Base-by-base conservation (phyloP, 2,113 vertebrate genomes). In the Corythornis cristatus region DNA sequence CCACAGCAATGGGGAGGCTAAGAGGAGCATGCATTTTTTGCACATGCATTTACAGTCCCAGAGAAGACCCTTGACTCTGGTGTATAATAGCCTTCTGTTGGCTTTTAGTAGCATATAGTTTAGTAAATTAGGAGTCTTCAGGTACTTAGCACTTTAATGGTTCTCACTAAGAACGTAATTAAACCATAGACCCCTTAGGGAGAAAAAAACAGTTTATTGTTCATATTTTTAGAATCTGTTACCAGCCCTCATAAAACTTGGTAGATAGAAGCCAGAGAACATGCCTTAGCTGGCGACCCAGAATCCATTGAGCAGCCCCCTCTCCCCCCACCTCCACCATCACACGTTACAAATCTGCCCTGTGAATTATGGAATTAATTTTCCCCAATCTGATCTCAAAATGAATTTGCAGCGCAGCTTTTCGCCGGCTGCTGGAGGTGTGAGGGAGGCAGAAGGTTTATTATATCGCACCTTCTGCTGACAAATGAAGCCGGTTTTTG, bases 121-220 rank as follows among this genome's bases (percentile, higher is more conserved):
- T 61, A 96, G 93, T 96, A 96, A 96, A 95, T 96, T 91, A 96
- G 94, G 91, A 94, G 93, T 93, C 93, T 91, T 96, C 94, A 91
- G 96, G 84, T 95, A 95, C 94, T 96, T 96, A 96, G 91, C 89
- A 28, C 94, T 96, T 95, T 96, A 96, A 94, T 96, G 91, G 94
- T 89, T 96, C 96, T 96, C 95, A 96, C 96, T 96, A 93, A 96
- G 95, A 96, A 93, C 94, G 77, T 96, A 96, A 96, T 96, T 96
- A 96, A 96, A 93, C 89, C 89, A 7, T 93, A 83, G 94, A 93
- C 95, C 95, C 96, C 94, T 75, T 88, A 83, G 95, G 94, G 96
- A 95, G 91, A 84, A 93, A 37, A 70, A 53, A n/a, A n/a, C 21
- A 71, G 94, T 96, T 96, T 95, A 96, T 96, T 96, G 96, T 92